Conservation (phyloP, 2,113 vertebrate species). For the Cephalopterus ornatus region DNA sequence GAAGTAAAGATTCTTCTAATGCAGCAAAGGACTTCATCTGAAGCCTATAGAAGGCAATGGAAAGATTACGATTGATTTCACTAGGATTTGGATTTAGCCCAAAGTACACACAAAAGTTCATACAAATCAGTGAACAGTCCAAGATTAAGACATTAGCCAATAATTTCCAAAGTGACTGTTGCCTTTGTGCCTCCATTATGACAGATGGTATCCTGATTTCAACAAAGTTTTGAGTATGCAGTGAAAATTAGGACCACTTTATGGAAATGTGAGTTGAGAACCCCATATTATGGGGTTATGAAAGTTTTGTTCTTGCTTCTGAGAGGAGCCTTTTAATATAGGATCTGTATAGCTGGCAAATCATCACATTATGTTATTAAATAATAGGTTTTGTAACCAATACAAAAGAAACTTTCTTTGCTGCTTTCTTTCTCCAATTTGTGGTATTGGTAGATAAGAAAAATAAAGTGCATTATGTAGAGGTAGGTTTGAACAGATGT, state of each 20-base stretch:
- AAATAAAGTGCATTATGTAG: slow-evolving; percentile 25
- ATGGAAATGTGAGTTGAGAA: slow-evolving; percentile 33
- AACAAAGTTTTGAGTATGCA: not conserved
- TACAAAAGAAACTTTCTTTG: not conserved
- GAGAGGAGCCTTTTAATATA: not conserved
- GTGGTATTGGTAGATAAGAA: slow-evolving; percentile 39
- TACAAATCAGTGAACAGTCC: slow-evolving; percentile 55
- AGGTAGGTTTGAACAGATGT: slow-evolving; percentile 63
- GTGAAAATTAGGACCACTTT: slow-evolving; percentile 41
- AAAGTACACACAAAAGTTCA: slow-evolving; percentile 45
- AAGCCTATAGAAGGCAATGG: slow-evolving; percentile 30
- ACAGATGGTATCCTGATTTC: slow-evolving; percentile 40
- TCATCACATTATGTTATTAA: slow-evolving; percentile 30
- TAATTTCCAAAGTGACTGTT: slow-evolving; percentile 62
- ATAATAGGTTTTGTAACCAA: not conserved
- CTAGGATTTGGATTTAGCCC: slow-evolving; percentile 34
- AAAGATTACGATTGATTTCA: slow-evolving; percentile 56
- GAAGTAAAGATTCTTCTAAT: not conserved
- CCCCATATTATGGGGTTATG: not conserved
- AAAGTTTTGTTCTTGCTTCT: slow-evolving; percentile 21
- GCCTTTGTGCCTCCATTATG: slow-evolving; percentile 30
- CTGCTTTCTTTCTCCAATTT: slow-evolving; percentile 7
- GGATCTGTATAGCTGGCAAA: slow-evolving; percentile 29
- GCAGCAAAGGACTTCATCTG: not conserved
- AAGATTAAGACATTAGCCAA: slow-evolving; percentile 60